These are phyloP conservation scores for Euspilapteryx auroguttella DNA, from an alignment of 2,888 invertebrate genomes.

Conservation along the genomic window DNA sequence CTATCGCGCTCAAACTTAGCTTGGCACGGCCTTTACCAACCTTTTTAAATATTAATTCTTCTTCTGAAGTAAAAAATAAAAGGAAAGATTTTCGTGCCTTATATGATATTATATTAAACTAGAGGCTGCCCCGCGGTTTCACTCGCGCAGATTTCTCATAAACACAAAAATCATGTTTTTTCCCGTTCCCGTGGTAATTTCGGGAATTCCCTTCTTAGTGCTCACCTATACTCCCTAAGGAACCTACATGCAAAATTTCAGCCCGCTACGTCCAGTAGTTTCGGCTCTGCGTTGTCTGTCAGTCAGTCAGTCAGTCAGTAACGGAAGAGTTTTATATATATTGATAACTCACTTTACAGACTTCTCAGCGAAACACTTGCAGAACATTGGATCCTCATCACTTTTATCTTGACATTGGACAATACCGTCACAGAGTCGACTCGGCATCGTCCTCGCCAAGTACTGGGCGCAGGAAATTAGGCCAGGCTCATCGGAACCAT, in stretches of 20 bases:
- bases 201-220: not conserved
- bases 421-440: constrained; percentile 74
- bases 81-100: too few species aligned
- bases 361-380: constrained; percentile 59
- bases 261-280: too few species aligned
- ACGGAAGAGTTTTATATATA: too few species aligned
- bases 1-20: too few species aligned
- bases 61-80: too few species aligned
- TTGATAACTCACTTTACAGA: constrained; percentile 29
- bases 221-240: not conserved
- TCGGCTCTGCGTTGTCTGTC: not conserved
- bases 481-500: constrained; percentile 69
- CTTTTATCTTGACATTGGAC: constrained; percentile 76
- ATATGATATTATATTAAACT: not conserved
- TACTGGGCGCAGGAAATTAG: constrained; percentile 68
- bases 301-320: not conserved
- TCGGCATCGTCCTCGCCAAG: constrained; percentile 67
- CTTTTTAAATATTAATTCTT: too few species aligned
- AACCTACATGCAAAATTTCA: not conserved
- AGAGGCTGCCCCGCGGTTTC: not conserved
- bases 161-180: not conserved
- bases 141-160: not conserved
- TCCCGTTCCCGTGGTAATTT: not conserved
- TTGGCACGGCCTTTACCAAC: too few species aligned
- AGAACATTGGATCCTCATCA: constrained; percentile 70